phyloP scores from a whole-genome alignment of 2,888 invertebrate species.

The Pachycephus smyrnensis region DNA sequence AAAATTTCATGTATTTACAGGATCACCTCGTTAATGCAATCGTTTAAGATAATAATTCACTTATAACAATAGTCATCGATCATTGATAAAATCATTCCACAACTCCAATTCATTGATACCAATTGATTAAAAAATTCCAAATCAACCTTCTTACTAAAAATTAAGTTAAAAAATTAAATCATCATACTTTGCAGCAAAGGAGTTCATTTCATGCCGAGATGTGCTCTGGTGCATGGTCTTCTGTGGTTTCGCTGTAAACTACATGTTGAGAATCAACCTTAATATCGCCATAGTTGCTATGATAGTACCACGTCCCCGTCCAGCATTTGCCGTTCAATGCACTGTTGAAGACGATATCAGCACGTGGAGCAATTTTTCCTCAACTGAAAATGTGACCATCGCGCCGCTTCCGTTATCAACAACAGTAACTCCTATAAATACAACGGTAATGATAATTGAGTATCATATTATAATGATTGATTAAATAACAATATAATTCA shows the following conservation, averaged over 20 bases:
- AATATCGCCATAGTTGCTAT: conserved; percentile 79
- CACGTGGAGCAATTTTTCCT: conserved; percentile 14
- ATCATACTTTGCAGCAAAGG: conserved; percentile 35
- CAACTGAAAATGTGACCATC: conserved; percentile 28
- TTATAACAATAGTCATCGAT: no score
- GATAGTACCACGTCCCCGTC: conserved; percentile 62
- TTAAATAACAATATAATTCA: neutral
- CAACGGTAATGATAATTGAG: conserved; percentile 19
- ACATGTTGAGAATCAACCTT: conserved; percentile 76
- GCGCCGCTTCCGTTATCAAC: conserved; percentile 23
- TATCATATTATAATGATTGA: neutral
- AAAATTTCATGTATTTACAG: neutral
- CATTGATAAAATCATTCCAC: no score
- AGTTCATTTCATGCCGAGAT: conserved; percentile 58
- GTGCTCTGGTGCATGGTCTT: conserved; percentile 76
- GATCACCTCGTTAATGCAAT: no score
- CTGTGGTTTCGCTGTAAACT: conserved; percentile 76
- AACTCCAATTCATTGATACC: no score
- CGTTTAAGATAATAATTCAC: no score
- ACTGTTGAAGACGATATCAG: conserved; percentile 35
- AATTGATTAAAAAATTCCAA: neutral
- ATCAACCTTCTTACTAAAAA: neutral
- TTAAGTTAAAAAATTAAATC: neutral
- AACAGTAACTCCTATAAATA: neutral
- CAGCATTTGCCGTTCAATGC: conserved; percentile 49